These are phyloP conservation scores for Eupithecia dodoneata DNA, from an alignment of 2,888 invertebrate species.

Conservation along the genomic window DNA sequence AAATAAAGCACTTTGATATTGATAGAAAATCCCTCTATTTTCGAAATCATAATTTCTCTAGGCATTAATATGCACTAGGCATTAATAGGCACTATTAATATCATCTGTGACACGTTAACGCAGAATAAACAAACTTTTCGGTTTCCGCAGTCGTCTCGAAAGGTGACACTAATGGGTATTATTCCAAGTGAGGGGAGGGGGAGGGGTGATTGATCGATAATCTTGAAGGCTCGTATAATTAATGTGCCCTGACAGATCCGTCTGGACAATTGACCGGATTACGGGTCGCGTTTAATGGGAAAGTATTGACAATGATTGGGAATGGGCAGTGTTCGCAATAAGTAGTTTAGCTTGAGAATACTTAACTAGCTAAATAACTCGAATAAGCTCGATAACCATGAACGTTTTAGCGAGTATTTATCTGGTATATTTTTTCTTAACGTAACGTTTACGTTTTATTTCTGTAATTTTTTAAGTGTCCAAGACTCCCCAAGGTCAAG, in stretches of 20 bases:
- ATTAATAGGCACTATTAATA: too few relatives aligned
- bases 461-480: too few relatives aligned
- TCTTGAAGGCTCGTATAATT: constrained; percentile 66
- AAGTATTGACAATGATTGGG: constrained; percentile 31
- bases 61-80: too few relatives aligned
- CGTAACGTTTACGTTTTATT: too few relatives aligned
- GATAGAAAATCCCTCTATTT: not conserved
- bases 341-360: not conserved
- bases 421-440: not conserved
- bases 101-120: not conserved
- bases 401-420: not conserved
- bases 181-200: constrained; percentile 48
- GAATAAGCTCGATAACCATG: too few relatives aligned
- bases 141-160: constrained; percentile 42
- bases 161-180: constrained; percentile 67
- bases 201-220: constrained; percentile 66
- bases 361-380: too few relatives aligned
- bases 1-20: too few relatives aligned
- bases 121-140: constrained; percentile 35
- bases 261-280: constrained; percentile 60
- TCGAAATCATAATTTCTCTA: not conserved
- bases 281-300: constrained; percentile 40
- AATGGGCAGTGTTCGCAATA: constrained; percentile 21
- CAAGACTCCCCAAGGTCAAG: too few relatives aligned
- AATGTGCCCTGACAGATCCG: constrained; percentile 65